Conservation (phyloP, 2,113 vertebrate genomes). For the Bolborhynchus lineola region DNA sequence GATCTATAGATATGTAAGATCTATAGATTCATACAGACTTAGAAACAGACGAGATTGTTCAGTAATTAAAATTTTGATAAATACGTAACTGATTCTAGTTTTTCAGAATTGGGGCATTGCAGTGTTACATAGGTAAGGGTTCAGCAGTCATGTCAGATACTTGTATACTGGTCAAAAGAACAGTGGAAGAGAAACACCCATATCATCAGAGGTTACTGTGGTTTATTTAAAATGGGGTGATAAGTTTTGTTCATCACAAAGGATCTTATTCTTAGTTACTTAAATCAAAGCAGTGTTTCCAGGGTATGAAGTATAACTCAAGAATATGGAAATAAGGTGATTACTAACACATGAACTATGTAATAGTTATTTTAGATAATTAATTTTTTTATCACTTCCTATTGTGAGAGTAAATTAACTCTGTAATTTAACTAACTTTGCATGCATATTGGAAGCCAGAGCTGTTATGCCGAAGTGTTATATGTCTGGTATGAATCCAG, state of each 20-base stretch:
- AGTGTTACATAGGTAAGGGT: not conserved
- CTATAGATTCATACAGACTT: not conserved
- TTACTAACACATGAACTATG: not conserved
- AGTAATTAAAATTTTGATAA: not conserved
- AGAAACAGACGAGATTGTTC: not conserved
- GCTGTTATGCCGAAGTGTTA: not conserved
- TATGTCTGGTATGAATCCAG: not conserved
- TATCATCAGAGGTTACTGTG: not conserved
- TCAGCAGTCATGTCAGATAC: not conserved
- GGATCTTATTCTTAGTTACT: not conserved
- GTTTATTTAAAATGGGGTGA: not conserved
- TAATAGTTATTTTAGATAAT: not conserved
- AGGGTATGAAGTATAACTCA: not conserved
- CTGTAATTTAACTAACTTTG: not conserved
- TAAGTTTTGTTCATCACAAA: not conserved
- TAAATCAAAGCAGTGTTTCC: not conserved
- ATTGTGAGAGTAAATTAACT: not conserved
- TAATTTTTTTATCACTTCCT: not conserved
- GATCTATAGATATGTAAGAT: not conserved
- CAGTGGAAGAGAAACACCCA: not conserved
- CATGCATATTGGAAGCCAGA: not conserved
- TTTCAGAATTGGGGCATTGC: not conserved
- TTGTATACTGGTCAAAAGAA: not conserved
- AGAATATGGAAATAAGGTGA: not conserved
- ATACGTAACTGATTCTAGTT: not conserved